Base-by-base conservation (phyloP, 2,888 invertebrate genomes). In the Machimus atricapillus region DNA sequence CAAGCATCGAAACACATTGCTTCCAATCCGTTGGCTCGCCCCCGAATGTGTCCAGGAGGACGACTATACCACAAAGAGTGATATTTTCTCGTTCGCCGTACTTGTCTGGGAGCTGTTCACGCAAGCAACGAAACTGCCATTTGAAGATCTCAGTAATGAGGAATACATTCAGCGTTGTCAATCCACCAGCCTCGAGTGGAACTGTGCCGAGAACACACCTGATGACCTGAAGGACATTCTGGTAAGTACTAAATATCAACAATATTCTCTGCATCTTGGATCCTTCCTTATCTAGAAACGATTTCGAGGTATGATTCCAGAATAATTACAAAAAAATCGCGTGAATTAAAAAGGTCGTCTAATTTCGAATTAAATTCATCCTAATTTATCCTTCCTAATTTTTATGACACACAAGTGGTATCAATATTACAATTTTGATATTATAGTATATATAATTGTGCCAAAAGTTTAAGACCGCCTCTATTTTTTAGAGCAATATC, bases 11-110 rank as follows among this genome's bases (percentile, higher is more conserved):
- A 97, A 97, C 90, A 95, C 96, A 94, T 94, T 96, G 90, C 94
- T 98, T 78, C 98, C 98, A 0, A 93, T 98, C 14, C 95, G 98
- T 89, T 98, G 98, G 98, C 92, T 98, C 91, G 97, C 98, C 0
- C 94, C 95, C 23, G 98, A 99, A 92, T 97, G 97, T 1, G 96
- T 97, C 0, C 94, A 96, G 89, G 98, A 98, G 90, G 97, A 97
- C 87, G 98, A 98, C 88, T 98, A 95, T 92, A 97, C 98, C 16
- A 96, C 97, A 74, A 98, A 98, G 91, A 97, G 97, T 90, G 98
- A 98, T 92, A 96, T 98, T 0, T 98, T 97, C 93, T 96, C 98
- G 89, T 98, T 96, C 91, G 98, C 96, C 0, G 97, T 96, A 27
- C 94, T 98, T 16, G 94, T 97, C 31, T 98, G 97, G 97, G 98